These are phyloP conservation scores for Meteorus cinctellus DNA, from an alignment of 2,888 invertebrate genomes.

Conservation along the genomic window DNA sequence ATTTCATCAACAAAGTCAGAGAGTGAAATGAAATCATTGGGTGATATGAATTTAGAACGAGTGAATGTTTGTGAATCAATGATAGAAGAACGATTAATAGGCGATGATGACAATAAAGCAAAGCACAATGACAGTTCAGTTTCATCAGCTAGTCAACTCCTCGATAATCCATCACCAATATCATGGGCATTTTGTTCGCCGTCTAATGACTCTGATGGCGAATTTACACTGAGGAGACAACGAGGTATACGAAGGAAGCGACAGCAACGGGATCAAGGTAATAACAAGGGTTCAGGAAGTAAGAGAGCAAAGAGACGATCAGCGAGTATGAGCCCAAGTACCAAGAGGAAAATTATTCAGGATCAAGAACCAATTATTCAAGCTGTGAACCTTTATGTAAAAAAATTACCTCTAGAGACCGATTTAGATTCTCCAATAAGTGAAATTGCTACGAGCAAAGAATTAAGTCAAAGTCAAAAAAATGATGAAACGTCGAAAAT, in stretches of 20 bases:
- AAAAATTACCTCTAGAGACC: conserved; percentile 66
- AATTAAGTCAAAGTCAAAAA: conserved; percentile 48
- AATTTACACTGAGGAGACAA: conserved; percentile 68
- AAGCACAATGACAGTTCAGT: conserved; percentile 69
- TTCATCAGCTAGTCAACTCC: conserved; percentile 69
- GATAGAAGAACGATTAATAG: conserved; percentile 48
- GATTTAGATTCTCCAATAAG: conserved; percentile 64
- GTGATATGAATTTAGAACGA: conserved; percentile 29
- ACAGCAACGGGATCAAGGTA: conserved; percentile 52
- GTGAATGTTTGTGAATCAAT: conserved; percentile 53
- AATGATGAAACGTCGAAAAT: conserved; percentile 55
- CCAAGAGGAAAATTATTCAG: conserved; percentile 50
- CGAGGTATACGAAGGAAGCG: conserved; percentile 69
- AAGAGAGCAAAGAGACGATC: conserved; percentile 60
- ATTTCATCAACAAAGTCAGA: conserved; percentile 4
- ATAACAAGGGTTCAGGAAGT: conserved; percentile 54
- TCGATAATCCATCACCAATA: conserved; percentile 70
- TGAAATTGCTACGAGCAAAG: conserved; percentile 53
- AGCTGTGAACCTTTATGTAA: conserved; percentile 68
- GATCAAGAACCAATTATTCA: conserved; percentile 55
- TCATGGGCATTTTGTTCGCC: conserved; percentile 69
- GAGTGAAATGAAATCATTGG: background rate
- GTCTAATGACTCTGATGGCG: conserved; percentile 63
- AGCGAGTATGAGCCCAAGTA: conserved; percentile 57
- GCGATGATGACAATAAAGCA: conserved; percentile 52